phyloP scores from a whole-genome alignment of 2,888 invertebrate genomes.

The Ephialtes manifestator region DNA sequence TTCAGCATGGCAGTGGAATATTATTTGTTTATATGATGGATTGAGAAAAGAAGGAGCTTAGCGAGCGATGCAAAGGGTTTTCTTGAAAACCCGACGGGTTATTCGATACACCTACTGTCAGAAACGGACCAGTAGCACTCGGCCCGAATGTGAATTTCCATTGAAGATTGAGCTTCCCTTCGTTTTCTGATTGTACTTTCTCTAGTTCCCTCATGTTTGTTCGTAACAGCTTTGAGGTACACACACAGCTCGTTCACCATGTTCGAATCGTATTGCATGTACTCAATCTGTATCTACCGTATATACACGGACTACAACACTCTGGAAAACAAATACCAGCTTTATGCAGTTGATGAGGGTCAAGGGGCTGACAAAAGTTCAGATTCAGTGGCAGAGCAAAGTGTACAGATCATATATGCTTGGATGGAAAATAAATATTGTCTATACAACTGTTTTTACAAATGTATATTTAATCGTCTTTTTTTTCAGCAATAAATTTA shows the following conservation, averaged over 20 bases:
- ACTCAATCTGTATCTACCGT: background rate
- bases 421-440: background rate
- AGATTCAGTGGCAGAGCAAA: background rate
- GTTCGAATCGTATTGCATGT: constrained; percentile 30
- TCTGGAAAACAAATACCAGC: constrained; percentile 10
- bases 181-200: background rate
- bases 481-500: too few species aligned
- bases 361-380: constrained; percentile 1
- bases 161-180: constrained; percentile 44
- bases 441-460: background rate
- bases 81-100: constrained; percentile 50
- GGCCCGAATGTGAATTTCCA: constrained; percentile 33
- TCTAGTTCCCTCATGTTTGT: constrained; percentile 14
- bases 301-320: background rate
- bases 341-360: constrained; percentile 15
- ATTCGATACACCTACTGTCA: constrained; percentile 46
- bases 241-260: constrained; percentile 39
- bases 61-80: constrained; percentile 8
- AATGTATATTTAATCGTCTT: background rate
- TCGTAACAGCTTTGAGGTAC: constrained; percentile 37
- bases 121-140: background rate
- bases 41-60: constrained; percentile 18
- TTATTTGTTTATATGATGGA: background rate
- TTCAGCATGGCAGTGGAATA: background rate
- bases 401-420: background rate